Evolutionary conservation across 92 coral and sea anemone species (phyloP).

Genomic region (Zoanthus sansibaricus): DNA sequence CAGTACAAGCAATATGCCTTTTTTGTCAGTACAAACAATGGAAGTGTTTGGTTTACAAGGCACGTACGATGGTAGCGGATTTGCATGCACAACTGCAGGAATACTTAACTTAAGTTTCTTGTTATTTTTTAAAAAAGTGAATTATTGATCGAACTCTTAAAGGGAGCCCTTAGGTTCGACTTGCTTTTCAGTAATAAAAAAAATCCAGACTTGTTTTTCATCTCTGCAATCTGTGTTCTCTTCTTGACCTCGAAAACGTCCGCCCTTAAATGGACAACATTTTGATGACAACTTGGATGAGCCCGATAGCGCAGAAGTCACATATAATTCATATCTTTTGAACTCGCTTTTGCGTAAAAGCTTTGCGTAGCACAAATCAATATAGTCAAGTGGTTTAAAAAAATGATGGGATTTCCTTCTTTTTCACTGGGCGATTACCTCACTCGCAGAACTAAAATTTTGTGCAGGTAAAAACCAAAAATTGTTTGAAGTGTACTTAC

Average conservation of each 20-base stretch:
- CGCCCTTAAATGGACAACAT: slow-evolving; percentile 38
- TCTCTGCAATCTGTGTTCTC: slow-evolving; percentile 35
- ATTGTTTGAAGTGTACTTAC: not conserved
- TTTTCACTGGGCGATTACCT: slow-evolving; percentile 1
- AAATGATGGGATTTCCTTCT: slow-evolving; percentile 1
- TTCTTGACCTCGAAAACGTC: slow-evolving; percentile 39
- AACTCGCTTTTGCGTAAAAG: not conserved
- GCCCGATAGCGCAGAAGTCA: not conserved
- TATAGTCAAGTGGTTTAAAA: not conserved
- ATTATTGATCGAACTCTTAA: no score
- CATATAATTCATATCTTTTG: slow-evolving; percentile 12
- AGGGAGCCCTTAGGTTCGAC: no score
- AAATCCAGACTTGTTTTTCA: not conserved
- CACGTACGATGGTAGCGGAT: not conserved
- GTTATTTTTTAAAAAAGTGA: no score
- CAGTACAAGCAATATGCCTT: slow-evolving; percentile 32
- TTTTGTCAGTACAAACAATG: slow-evolving; percentile 34
- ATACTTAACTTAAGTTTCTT: not conserved
- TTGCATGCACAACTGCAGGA: not conserved
- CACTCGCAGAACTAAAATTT: not conserved
- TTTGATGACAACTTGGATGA: slow-evolving; percentile 26
- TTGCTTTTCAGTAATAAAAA: no score
- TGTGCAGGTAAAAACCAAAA: not conserved
- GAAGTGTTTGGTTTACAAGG: not conserved
- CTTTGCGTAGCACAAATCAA: slow-evolving; percentile 14